phyloP scores from a whole-genome alignment of 2,888 invertebrate genomes.

The Orchesella flavescens region DNA sequence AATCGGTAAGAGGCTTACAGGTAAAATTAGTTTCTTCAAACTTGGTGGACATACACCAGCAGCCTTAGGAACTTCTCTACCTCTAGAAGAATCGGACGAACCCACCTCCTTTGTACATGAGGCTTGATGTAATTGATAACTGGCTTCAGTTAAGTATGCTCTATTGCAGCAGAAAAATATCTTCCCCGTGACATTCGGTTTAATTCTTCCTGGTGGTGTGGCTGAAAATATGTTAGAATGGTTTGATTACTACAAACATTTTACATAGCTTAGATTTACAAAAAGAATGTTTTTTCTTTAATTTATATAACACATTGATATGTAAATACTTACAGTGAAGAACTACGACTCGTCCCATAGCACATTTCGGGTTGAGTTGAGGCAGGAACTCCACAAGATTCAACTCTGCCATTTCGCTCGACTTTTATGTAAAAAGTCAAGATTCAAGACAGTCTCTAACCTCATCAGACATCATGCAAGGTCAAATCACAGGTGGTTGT shows the following conservation, averaged over 20 bases:
- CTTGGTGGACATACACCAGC: too few relatives aligned
- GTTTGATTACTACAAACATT: neutral
- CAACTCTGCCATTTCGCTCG: slow-evolving; percentile 1
- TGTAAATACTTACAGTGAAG: neutral
- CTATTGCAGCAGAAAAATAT: slow-evolving; percentile 43
- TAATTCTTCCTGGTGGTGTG: neutral
- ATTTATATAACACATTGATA: neutral
- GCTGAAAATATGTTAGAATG: too few relatives aligned
- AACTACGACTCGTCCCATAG: slow-evolving; percentile 17
- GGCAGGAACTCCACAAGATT: neutral
- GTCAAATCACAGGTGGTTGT: too few relatives aligned
- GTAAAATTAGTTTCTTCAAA: too few relatives aligned
- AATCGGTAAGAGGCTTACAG: too few relatives aligned
- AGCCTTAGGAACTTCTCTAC: too few relatives aligned
- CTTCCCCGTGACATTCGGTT: neutral
- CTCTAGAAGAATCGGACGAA: too few relatives aligned
- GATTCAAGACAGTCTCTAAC: too few relatives aligned
- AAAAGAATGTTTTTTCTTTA: too few relatives aligned
- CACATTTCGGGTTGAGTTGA: neutral
- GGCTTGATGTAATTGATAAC: slow-evolving; percentile 24
- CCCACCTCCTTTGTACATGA: too few relatives aligned
- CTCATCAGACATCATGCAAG: too few relatives aligned
- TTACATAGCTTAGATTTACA: too few relatives aligned
- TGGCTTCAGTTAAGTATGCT: slow-evolving; percentile 19
- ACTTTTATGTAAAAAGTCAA: neutral